A percentile compares a stretch with the other conserved stretches of the same genome.
These are phyloP conservation scores for Drosophila willistoni DNA, from an alignment of 1,140 invertebrate species.

Conservation along the genomic window DNA sequence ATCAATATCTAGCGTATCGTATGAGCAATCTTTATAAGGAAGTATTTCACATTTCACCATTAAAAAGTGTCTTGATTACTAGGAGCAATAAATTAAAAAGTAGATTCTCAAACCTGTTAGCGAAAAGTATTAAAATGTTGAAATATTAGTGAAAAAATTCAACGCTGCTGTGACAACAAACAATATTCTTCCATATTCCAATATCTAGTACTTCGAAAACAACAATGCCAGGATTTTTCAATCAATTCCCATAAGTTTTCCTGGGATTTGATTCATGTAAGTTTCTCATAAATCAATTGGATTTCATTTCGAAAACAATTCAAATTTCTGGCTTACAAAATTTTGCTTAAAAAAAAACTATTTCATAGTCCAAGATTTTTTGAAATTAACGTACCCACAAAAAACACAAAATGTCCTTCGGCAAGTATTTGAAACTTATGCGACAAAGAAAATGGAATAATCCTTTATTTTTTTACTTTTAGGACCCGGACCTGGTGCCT, in stretches of 20 bases:
- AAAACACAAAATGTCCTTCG: neutral
- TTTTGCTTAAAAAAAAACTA: neutral
- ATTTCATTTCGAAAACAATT: neutral
- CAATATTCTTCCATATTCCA: no score
- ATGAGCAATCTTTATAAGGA: neutral
- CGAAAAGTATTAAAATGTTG: no score
- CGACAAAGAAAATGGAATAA: no score
- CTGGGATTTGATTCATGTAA: neutral
- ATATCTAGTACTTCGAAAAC: neutral
- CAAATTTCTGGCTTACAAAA: neutral
- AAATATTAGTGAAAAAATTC: no score
- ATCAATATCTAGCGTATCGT: no score
- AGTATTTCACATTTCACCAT: neutral
- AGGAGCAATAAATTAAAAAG: no score
- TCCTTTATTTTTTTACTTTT: neutral
- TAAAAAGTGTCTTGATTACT: neutral
- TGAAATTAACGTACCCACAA: no score
- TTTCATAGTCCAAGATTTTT: no score
- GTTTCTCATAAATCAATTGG: neutral
- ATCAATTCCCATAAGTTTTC: neutral
- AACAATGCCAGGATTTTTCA: neutral
- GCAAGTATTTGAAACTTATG: no score
- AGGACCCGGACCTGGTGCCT: conserved; percentile 47
- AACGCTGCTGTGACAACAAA: no score
- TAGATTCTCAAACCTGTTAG: no score